Conservation (phyloP, 1,140 invertebrate species). For the Ostrea denselamellosa region DNA sequence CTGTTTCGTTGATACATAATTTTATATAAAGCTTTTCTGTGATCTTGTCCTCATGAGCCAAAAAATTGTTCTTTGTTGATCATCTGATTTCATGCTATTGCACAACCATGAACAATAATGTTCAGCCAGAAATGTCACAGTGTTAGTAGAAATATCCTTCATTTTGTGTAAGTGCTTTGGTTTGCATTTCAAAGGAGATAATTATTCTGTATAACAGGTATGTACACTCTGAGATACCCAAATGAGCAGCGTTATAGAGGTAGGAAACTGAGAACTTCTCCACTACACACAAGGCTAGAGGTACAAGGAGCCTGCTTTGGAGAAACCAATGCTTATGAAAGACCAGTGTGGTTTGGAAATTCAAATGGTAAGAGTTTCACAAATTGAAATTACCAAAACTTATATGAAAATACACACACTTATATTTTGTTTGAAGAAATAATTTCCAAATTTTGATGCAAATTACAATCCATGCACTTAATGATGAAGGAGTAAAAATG, state of each 20-base stretch:
- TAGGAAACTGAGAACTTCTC: constrained; percentile 93
- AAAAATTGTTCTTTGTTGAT: no score
- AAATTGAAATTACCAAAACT: neutral
- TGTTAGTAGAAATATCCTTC: no score
- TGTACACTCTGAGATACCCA: constrained; percentile 68
- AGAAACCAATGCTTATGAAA: constrained; percentile 98
- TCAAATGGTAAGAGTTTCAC: constrained; percentile 54
- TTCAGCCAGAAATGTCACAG: no score
- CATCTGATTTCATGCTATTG: no score
- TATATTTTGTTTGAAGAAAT: neutral
- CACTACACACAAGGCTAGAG: constrained; percentile 94
- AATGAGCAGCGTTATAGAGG: constrained; percentile 67
- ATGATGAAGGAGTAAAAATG: neutral
- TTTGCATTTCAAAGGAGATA: no score
- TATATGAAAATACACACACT: neutral
- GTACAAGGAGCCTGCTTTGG: constrained; percentile 97
- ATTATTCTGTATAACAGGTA: constrained; percentile 45
- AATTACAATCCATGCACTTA: neutral
- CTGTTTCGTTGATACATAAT: no score
- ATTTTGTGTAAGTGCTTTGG: no score
- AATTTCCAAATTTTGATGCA: neutral
- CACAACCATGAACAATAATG: no score
- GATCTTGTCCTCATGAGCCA: no score
- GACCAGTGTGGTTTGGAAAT: constrained; percentile 93
- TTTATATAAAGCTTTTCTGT: no score